Conservation (phyloP, 2,113 vertebrate genomes). For the Castor canadensis region DNA sequence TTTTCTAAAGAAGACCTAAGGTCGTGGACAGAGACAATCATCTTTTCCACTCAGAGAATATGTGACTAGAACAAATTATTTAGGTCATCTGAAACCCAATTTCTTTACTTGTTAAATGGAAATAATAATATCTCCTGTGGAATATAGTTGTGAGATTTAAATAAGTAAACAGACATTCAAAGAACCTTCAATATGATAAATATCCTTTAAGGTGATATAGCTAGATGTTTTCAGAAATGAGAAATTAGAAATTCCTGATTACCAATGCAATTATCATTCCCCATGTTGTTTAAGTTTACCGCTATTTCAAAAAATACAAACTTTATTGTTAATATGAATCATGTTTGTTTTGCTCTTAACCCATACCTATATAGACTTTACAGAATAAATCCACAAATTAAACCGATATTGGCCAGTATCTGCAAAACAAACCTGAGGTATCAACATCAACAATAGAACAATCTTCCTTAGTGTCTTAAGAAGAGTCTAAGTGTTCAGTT, state of each 20-base stretch:
- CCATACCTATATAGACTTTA: not conserved
- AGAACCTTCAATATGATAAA: not conserved
- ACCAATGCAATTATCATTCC: not conserved
- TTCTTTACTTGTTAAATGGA: not conserved
- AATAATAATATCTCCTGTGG: not conserved
- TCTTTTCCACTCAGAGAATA: not conserved
- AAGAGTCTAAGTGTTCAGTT: not conserved
- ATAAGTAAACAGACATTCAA: not conserved
- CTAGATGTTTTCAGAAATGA: not conserved
- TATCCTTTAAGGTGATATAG: not conserved
- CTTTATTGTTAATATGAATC: not conserved
- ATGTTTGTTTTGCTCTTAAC: not conserved
- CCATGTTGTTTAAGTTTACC: not conserved
- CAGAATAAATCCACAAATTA: not conserved
- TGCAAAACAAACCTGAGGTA: not conserved
- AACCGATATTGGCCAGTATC: not conserved
- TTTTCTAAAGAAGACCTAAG: not conserved
- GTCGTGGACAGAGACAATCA: not conserved
- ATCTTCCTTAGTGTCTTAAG: not conserved
- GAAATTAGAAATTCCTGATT: not conserved
- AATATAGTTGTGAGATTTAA: not conserved
- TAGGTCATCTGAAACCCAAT: not conserved
- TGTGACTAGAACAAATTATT: not conserved
- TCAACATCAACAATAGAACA: not conserved
- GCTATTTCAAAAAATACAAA: not conserved